phyloP scores from a whole-genome alignment of 30 jellyfish, hydroid and myxozoan species.

The Haliclystus octoradiatus region DNA sequence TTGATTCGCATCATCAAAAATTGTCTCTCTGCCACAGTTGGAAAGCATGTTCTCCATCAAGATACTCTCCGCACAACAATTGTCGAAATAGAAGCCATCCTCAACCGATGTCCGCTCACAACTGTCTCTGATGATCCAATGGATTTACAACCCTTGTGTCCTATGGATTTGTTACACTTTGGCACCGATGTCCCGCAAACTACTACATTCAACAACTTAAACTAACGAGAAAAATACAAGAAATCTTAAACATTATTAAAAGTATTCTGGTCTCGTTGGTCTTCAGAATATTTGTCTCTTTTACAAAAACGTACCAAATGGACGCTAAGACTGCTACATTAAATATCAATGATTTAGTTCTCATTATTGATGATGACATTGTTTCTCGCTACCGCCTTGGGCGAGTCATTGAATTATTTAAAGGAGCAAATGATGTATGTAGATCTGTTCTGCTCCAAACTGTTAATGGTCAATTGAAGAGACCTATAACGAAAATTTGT shows the following conservation, averaged over 20 bases:
- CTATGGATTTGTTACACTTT: constrained; percentile 17
- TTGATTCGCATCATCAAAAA: too few species aligned
- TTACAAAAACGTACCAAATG: constrained; percentile 17
- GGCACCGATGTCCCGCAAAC: too few species aligned
- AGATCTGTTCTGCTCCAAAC: constrained; percentile 21
- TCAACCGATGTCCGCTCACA: constrained; percentile 44
- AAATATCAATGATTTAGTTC: constrained; percentile 19
- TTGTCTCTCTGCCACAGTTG: too few species aligned
- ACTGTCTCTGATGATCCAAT: constrained; percentile 27
- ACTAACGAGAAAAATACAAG: too few species aligned
- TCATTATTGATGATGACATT: too few species aligned
- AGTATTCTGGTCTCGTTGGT: constrained; percentile 27
- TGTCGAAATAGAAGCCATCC: too few species aligned
- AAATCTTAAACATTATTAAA: too few species aligned
- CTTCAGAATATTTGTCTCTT: constrained; percentile 11
- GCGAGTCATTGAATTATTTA: too few species aligned
- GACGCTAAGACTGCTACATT: constrained; percentile 2
- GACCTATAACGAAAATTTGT: constrained; percentile 22
- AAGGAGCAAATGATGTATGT: constrained; percentile 16
- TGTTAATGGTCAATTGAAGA: constrained; percentile 1
- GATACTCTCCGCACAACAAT: too few species aligned
- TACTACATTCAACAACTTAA: too few species aligned
- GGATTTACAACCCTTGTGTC: constrained; percentile 13
- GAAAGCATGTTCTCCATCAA: too few species aligned
- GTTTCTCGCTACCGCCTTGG: constrained; percentile 13